phyloP scores from a whole-genome alignment of 1,140 invertebrate genomes.

The Pachypeltis micranthus region DNA sequence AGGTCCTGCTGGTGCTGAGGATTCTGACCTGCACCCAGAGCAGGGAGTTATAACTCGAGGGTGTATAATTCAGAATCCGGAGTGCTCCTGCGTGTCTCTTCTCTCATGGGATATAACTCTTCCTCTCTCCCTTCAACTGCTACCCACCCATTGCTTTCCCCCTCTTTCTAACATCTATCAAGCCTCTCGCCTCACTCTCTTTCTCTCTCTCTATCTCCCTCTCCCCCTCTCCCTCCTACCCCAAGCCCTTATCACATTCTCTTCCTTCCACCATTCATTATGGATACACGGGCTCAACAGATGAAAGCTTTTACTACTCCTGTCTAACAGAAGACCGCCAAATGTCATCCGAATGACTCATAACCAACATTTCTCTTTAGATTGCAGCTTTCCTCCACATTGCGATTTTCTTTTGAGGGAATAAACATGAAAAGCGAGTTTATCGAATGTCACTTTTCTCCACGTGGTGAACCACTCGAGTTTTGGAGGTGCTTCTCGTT shows the following conservation, averaged over 20 bases:
- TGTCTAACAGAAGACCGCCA: slow-evolving; percentile 4
- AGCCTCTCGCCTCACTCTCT: no score
- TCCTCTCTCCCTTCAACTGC: neutral
- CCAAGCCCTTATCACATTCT: no score
- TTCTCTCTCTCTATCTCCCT: no score
- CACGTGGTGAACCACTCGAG: no score
- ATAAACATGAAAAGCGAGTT: no score
- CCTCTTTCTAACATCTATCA: slow-evolving; percentile 4
- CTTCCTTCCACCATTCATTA: slow-evolving; percentile 10
- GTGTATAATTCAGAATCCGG: slow-evolving; percentile 9
- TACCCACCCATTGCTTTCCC: neutral
- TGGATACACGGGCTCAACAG: slow-evolving; percentile 17
- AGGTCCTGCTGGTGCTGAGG: no score
- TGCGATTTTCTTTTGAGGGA: no score
- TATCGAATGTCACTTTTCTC: no score
- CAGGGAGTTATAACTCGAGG: neutral
- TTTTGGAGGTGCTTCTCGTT: no score
- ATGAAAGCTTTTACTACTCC: slow-evolving; percentile 18
- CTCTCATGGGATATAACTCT: slow-evolving; percentile 9
- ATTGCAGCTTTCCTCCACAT: no score
- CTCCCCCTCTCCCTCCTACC: neutral
- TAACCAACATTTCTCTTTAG: no score
- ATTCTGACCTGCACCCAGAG: no score
- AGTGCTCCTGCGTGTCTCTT: slow-evolving; percentile 5
- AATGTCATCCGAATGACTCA: slow-evolving; percentile 17